These are phyloP conservation scores for Ptilodon capucinus DNA, from an alignment of 2,888 invertebrate genomes.

Conservation along the genomic window DNA sequence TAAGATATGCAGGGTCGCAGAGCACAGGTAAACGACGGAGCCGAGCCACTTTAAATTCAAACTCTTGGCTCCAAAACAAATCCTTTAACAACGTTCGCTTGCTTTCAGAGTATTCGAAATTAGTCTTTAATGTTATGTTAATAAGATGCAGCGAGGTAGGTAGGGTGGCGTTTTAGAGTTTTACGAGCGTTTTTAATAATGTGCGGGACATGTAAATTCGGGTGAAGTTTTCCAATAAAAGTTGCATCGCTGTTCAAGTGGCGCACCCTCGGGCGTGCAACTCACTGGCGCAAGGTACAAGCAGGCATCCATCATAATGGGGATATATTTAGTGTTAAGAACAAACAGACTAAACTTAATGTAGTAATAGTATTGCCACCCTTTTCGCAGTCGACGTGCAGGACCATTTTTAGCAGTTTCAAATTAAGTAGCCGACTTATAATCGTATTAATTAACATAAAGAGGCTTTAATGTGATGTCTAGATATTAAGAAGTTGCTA, in stretches of 20 bases:
- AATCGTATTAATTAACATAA: too few species aligned
- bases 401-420: too few species aligned
- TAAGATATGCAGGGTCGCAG: constrained; percentile 21
- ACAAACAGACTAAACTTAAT: too few species aligned
- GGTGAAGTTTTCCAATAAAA: constrained; percentile 78
- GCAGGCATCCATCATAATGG: neutral
- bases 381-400: too few species aligned
- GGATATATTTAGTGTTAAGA: too few species aligned
- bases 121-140: constrained; percentile 17
- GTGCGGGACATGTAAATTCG: constrained; percentile 75
- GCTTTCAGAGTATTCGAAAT: constrained; percentile 19
- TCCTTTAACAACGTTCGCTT: constrained; percentile 23
- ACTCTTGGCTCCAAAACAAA: constrained; percentile 39
- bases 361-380: too few species aligned
- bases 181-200: constrained; percentile 74
- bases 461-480: too few species aligned
- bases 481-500: too few species aligned
- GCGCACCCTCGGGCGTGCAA: constrained; percentile 19
- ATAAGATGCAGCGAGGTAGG: constrained; percentile 27
- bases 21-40: constrained; percentile 32
- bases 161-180: constrained; percentile 29
- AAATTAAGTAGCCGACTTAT: too few species aligned
- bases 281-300: neutral
- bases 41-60: constrained; percentile 47
- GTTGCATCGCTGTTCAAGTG: constrained; percentile 59